A percentile compares a stretch with the other conserved stretches of the same genome.
Evolutionary conservation across 2,797 vertebrate species (phyloP).

Genomic region (Gobionotothen gibberifrons): DNA sequence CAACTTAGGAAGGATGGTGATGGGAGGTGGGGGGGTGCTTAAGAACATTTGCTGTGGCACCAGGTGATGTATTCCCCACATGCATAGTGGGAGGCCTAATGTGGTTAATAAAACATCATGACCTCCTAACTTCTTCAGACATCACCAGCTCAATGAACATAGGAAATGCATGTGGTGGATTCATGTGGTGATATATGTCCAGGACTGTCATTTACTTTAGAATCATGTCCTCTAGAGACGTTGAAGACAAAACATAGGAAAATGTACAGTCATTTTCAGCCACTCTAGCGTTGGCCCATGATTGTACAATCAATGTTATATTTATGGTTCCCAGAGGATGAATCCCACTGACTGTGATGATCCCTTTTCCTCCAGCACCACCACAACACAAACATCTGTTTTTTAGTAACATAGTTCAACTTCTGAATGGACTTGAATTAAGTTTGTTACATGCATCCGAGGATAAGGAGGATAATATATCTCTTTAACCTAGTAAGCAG

Average conservation of each 20-base stretch:
- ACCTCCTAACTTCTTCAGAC: conserved; percentile 21
- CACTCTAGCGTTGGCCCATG: neutral
- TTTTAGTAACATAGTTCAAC: too few relatives aligned
- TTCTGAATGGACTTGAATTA: too few relatives aligned
- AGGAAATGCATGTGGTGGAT: neutral
- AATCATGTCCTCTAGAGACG: neutral
- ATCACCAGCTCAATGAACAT: neutral
- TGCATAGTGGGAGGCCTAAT: conserved; percentile 5
- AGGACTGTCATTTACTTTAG: too few relatives aligned
- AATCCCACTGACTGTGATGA: neutral
- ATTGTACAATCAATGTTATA: neutral
- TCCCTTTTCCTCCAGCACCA: neutral
- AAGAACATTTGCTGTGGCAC: conserved; percentile 27
- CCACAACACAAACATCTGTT: too few relatives aligned
- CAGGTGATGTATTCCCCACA: conserved; percentile 31
- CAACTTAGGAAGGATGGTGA: neutral
- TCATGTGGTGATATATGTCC: neutral
- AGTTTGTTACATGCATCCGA: too few relatives aligned
- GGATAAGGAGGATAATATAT: too few relatives aligned
- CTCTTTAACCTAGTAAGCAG: too few relatives aligned
- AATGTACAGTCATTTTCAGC: neutral
- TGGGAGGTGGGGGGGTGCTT: neutral
- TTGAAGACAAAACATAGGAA: neutral
- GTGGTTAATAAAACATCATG: conserved; percentile 41
- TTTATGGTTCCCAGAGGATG: neutral